Evolutionary conservation across 2,113 vertebrate species (phyloP).

Genomic region (Gallinago media): DNA sequence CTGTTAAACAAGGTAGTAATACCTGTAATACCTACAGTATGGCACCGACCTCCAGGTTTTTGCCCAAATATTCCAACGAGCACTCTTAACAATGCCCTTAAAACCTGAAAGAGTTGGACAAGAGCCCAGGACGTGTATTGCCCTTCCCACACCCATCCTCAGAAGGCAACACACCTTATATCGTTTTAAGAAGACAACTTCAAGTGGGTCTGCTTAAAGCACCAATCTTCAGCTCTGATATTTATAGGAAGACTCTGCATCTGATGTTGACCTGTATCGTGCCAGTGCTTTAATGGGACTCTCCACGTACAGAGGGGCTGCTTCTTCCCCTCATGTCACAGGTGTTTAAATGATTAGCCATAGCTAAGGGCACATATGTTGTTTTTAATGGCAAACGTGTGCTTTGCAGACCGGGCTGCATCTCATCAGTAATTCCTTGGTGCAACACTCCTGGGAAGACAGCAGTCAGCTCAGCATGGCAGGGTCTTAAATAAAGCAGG

Average conservation of each 20-base stretch:
- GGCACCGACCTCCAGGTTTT: not conserved
- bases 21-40: rapidly evolving
- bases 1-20: not conserved
- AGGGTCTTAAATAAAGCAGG: not conserved
- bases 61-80: not conserved
- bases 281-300: not conserved
- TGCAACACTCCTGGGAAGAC: not conserved
- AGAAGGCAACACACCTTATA: not conserved
- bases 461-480: constrained; percentile 7
- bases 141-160: not conserved
- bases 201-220: not conserved
- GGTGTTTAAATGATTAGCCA: not conserved
- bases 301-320: not conserved
- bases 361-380: not conserved
- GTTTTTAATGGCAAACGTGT: not conserved
- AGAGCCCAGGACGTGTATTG: rapidly evolving
- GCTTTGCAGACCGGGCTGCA: not conserved
- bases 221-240: not conserved
- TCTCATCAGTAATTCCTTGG: not conserved
- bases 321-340: not conserved
- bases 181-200: not conserved
- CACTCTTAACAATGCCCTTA: not conserved
- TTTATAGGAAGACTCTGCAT: not conserved
- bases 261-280: not conserved
- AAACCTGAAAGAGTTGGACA: not conserved